Evolutionary conservation across 2,888 invertebrate species (phyloP).

Genomic region (Adelognathus sp.): DNA sequence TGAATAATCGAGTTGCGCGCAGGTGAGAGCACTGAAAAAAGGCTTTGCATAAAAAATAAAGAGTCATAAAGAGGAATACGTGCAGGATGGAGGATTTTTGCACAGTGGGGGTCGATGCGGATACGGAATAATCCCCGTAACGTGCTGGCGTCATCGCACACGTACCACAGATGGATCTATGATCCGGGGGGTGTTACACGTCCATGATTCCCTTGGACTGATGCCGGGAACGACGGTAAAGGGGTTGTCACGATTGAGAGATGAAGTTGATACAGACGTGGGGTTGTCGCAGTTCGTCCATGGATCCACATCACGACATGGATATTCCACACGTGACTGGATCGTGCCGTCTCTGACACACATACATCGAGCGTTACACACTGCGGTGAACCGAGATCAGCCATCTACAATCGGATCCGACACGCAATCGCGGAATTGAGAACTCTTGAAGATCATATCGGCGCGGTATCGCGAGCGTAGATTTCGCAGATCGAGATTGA

Average conservation of each 20-base stretch:
- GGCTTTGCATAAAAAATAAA: not conserved
- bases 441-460: slow-evolving; percentile 7
- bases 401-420: not conserved
- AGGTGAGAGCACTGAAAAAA: slow-evolving; percentile 5
- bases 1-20: slow-evolving; percentile 12
- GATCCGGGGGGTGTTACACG: not conserved
- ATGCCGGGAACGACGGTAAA: not conserved
- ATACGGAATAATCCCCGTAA: slow-evolving; percentile 9
- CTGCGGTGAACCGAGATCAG: not conserved
- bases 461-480: slow-evolving; percentile 11
- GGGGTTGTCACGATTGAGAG: too few species aligned
- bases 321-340: not conserved
- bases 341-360: not conserved
- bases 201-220: not conserved
- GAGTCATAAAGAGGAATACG: not conserved
- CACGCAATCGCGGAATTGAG: slow-evolving; percentile 1
- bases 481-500: not conserved
- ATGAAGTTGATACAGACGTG: too few species aligned
- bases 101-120: not conserved
- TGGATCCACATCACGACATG: not conserved
- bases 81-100: not conserved
- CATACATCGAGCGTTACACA: not conserved
- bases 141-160: not conserved
- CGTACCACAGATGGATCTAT: not conserved
- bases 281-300: not conserved